Conservation (phyloP, 2,797 vertebrate species). For the Mormyrus hasselquistii region DNA sequence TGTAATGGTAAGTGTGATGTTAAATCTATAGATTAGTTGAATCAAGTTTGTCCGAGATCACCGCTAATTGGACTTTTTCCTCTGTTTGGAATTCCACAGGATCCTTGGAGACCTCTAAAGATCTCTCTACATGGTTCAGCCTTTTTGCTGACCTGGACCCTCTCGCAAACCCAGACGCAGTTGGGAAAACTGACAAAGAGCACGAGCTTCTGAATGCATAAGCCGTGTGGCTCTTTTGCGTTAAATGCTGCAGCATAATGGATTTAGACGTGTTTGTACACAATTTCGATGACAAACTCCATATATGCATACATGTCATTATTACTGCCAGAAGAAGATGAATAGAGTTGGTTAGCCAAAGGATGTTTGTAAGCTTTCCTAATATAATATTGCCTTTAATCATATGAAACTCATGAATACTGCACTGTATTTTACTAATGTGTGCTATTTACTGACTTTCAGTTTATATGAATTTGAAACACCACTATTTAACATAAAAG, state of each 20-base stretch:
- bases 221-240: not conserved
- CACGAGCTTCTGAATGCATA: conserved; percentile 88
- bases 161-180: conserved; percentile 76
- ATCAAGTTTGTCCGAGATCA: not conserved
- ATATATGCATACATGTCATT: not conserved
- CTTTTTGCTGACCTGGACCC: conserved; percentile 85
- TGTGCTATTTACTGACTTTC: not conserved
- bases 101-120: conserved; percentile 58
- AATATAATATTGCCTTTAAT: not conserved
- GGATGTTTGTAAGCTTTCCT: conserved; percentile 5
- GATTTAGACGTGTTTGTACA: not conserved
- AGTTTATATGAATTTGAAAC: not conserved
- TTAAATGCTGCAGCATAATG: not conserved
- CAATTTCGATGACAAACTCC: not conserved
- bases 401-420: not conserved
- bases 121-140: conserved; percentile 78
- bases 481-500: not conserved
- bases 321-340: not conserved
- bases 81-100: conserved; percentile 47
- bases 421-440: not conserved
- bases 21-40: not conserved
- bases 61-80: not conserved
- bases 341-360: conserved; percentile 23
- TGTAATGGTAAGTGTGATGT: not conserved
- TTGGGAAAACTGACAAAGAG: conserved; percentile 79